Percentiles rank a stretch among this genome's conserved stretches.
Evolutionary conservation across 2,888 invertebrate species (phyloP).

Genomic region (Cotesia congregata): DNA sequence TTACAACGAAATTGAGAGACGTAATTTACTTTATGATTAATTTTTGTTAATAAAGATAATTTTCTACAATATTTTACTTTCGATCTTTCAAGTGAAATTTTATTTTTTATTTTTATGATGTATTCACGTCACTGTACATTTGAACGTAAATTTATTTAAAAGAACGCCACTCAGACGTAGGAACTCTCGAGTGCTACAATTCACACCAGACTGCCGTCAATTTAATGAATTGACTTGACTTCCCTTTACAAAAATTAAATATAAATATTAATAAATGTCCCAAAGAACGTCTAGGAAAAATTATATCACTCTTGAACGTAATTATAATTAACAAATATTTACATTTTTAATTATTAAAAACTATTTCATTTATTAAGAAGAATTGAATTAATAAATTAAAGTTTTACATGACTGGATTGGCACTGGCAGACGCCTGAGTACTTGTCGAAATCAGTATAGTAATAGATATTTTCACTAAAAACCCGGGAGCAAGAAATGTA

Average conservation of each 20-base stretch:
- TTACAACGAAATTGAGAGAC: not conserved
- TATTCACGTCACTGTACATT: not conserved
- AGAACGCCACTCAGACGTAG: conserved; percentile 53
- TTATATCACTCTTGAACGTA: no score
- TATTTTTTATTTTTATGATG: not conserved
- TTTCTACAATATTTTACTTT: not conserved
- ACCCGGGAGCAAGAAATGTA: conserved; percentile 9
- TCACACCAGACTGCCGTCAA: conserved; percentile 29
- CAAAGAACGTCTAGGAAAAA: no score
- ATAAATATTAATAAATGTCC: not conserved
- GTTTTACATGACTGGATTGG: no score
- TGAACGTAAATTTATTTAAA: conserved; percentile 51
- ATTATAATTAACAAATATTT: no score
- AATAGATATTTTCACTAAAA: conserved; percentile 4
- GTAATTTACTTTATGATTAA: not conserved
- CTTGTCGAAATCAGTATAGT: conserved; percentile 3
- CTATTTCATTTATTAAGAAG: no score
- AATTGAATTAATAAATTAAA: no score
- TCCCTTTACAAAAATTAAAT: conserved; percentile 15
- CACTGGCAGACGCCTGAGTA: not conserved
- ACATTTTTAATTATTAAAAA: no score
- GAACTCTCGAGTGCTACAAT: conserved; percentile 42
- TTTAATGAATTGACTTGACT: conserved; percentile 51
- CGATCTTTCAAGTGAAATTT: not conserved
- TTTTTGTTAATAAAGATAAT: not conserved